A percentile compares a stretch with the other conserved stretches of the same genome.
phyloP scores from a whole-genome alignment of 2,888 invertebrate species.

The Diarsia brunnea region DNA sequence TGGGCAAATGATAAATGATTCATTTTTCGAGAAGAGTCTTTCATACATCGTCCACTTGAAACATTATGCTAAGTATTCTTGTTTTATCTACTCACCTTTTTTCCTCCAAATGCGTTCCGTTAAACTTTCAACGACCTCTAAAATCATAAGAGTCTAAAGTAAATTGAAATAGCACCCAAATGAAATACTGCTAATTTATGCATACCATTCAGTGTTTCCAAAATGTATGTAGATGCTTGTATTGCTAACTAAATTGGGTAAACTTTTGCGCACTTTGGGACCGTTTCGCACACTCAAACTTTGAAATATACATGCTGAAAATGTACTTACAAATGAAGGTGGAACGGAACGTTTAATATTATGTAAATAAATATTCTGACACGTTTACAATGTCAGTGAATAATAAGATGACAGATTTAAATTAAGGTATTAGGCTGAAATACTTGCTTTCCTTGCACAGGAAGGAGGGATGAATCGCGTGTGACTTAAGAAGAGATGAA shows the following conservation, averaged over 20 bases:
- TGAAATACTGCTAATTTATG: slow-evolving; percentile 50
- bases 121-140: slow-evolving; percentile 6
- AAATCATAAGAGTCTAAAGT: slow-evolving; percentile 28
- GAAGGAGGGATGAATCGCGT: too few species aligned
- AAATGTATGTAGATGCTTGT: slow-evolving; percentile 55
- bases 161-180: slow-evolving; percentile 45
- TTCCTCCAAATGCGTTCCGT: background rate
- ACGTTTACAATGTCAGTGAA: slow-evolving; percentile 51
- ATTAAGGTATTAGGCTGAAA: slow-evolving; percentile 33
- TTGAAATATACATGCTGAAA: slow-evolving; percentile 59
- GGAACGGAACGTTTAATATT: slow-evolving; percentile 64
- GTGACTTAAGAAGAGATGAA: too few species aligned
- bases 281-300: slow-evolving; percentile 51
- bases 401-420: slow-evolving; percentile 61
- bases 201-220: slow-evolving; percentile 50
- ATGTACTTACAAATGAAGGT: slow-evolving; percentile 67
- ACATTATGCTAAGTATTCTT: background rate
- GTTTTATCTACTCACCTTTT: background rate
- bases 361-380: slow-evolving; percentile 70
- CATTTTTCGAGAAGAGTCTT: background rate
- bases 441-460: too few species aligned
- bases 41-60: background rate
- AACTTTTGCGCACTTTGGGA: slow-evolving; percentile 60
- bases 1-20: background rate
- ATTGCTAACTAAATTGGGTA: slow-evolving; percentile 59